phyloP scores from a whole-genome alignment of 2,888 invertebrate genomes.

The Cheilosia scutellata region DNA sequence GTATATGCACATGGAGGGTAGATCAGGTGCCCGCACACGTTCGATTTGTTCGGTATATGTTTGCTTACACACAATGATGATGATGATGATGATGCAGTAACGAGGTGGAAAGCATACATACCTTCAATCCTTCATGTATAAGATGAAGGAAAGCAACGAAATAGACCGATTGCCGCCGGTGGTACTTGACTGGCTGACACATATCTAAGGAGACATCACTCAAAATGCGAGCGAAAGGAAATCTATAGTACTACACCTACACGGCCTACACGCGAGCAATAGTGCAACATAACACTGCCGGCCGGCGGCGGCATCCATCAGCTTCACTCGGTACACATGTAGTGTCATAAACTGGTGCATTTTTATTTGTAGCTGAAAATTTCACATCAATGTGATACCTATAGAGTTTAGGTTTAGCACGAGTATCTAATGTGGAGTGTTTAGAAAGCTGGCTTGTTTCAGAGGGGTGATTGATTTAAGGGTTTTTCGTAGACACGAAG shows the following conservation, averaged over 20 bases:
- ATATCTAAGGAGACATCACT: conserved; percentile 63
- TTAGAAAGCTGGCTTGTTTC: conserved; percentile 10
- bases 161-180: conserved; percentile 70
- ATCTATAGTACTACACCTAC: conserved; percentile 1
- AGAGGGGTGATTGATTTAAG: conserved; percentile 1
- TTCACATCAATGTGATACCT: conserved; percentile 38
- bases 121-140: not conserved
- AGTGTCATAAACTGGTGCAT: conserved; percentile 38
- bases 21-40: conserved; percentile 72
- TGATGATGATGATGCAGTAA: conserved; percentile 31
- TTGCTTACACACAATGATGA: not conserved
- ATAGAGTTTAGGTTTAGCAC: conserved; percentile 39
- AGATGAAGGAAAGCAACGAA: conserved; percentile 34
- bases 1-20: conserved; percentile 32
- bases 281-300: conserved; percentile 10
- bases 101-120: conserved; percentile 26
- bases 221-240: conserved; percentile 54
- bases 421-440: not conserved
- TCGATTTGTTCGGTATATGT: conserved; percentile 61
- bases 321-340: not conserved
- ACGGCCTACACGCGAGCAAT: conserved; percentile 47
- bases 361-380: conserved; percentile 11
- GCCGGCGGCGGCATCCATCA: not conserved
- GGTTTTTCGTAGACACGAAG: not conserved
- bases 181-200: conserved; percentile 64